phyloP scores from a whole-genome alignment of 2,113 vertebrate species.

The Antechinus flavipes region DNA sequence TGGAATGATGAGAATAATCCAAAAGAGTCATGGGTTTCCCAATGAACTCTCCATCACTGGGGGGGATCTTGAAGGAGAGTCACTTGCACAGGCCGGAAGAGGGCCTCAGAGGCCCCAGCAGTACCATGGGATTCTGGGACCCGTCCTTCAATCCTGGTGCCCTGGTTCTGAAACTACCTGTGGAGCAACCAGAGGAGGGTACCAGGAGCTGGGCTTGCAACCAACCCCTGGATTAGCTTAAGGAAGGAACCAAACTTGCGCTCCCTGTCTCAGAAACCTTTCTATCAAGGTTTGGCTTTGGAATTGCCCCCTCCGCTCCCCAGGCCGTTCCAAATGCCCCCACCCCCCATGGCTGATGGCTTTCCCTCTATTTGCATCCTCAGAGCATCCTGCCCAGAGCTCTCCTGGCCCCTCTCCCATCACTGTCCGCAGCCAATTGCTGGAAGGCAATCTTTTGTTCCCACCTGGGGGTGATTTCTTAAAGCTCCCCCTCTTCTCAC shows the following conservation, averaged over 20 bases:
- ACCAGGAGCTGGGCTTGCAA: not conserved
- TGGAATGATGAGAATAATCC: not conserved
- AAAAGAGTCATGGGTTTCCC: not conserved
- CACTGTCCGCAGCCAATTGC: not conserved
- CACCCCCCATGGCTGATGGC: not conserved
- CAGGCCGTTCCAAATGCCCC: not conserved
- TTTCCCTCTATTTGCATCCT: not conserved
- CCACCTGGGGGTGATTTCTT: not conserved
- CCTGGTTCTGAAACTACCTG: not conserved
- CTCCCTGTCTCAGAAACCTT: not conserved
- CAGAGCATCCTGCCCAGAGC: not conserved
- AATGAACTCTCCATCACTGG: not conserved
- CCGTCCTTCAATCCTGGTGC: not conserved
- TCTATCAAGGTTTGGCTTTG: not conserved
- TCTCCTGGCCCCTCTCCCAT: not conserved
- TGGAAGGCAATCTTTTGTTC: not conserved
- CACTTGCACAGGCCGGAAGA: not conserved
- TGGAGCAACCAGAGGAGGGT: not conserved
- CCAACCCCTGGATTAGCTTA: not conserved
- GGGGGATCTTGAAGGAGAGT: not conserved
- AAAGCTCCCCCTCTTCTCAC: not conserved
- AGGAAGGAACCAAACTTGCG: not conserved
- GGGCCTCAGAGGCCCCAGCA: not conserved
- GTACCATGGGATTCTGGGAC: not conserved
- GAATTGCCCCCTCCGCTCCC: not conserved